Evolutionary conservation across 1,140 invertebrate species (phyloP).

Genomic region (Agrypnia vestita): DNA sequence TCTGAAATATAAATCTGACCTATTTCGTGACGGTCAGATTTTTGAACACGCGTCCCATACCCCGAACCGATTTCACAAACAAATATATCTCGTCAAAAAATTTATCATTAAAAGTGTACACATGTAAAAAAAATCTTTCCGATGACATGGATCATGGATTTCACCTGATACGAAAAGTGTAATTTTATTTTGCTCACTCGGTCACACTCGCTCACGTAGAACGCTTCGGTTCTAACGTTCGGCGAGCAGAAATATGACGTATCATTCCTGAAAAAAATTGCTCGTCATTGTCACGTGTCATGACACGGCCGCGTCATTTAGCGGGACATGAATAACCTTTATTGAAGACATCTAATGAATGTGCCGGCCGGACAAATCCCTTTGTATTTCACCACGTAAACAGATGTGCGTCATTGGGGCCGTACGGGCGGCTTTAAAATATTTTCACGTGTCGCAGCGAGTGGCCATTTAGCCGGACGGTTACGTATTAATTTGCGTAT

Average conservation of each 20-base stretch:
- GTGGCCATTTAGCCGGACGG: constrained; percentile 14
- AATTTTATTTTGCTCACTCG: not conserved
- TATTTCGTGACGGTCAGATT: too few species aligned
- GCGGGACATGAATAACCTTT: constrained; percentile 56
- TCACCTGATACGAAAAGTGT: too few species aligned
- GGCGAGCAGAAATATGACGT: constrained; percentile 57
- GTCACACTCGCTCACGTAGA: constrained; percentile 18
- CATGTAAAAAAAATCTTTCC: too few species aligned
- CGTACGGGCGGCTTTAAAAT: not conserved
- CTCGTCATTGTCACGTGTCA: constrained; percentile 58
- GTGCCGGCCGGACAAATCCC: constrained; percentile 29
- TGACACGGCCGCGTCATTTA: constrained; percentile 41
- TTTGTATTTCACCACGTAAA: constrained; percentile 19
- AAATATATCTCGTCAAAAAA: too few species aligned
- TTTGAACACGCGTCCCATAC: too few species aligned
- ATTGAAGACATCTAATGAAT: constrained; percentile 31
- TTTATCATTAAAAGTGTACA: too few species aligned
- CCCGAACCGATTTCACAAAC: too few species aligned
- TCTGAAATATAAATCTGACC: too few species aligned
- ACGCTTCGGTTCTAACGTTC: constrained; percentile 41
- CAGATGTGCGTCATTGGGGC: not conserved
- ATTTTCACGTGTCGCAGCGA: constrained; percentile 6
- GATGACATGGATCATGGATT: too few species aligned
- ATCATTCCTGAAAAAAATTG: constrained; percentile 40
- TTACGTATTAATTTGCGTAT: not conserved